Evolutionary conservation across 2,888 invertebrate species (phyloP), one percentile per base, ranked within the genome.

Genomic region (Osmoderma eremita): DNA sequence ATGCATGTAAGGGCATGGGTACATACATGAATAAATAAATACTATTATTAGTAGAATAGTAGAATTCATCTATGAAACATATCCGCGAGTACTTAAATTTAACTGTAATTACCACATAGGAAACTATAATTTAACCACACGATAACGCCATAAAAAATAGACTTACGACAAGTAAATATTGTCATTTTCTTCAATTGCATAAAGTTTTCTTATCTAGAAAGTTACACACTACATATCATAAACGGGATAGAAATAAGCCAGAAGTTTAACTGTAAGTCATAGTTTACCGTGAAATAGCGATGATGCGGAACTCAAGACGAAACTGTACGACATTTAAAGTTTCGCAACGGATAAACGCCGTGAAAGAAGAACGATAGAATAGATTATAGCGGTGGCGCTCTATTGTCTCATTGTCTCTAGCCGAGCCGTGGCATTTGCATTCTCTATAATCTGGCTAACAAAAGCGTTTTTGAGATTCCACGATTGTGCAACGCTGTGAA

Each of bases 241-340:
- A 8, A 1, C 5, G 10, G 30, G 30, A 30, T 30, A 30, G 10
- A 10, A 30, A 30, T 5, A 10, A 30, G 30, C 6, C 6, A 8
- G 30, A 30, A 30, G 30, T 30, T 30, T 30, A 30, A 30, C 13
- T 8, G 10, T 15, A 13, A 30, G 53, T 38, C 17, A 38, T 4
- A 53, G 10, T 18, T 38, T 17, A 0, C 12, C 38, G 15, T 17
- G n/a, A 38, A 8, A 18, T 53, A 17, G 53, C 50, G 50, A 24
- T 50, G 13, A n/a, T 8, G 13, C 50, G 24, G 13, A 51, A 51
- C 4, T 30, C 30, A 24, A n/a, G 30, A n/a, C 30, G 30, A 51
- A 15, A 51, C 50, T 13, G 6, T 53, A 18, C 53, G 39, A 53
- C 53, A 53, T 53, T 50, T 53, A 39, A 53, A 53, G 53, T 53